phyloP scores from a whole-genome alignment of 1,140 invertebrate genomes.

The Euglossa dilemma region DNA sequence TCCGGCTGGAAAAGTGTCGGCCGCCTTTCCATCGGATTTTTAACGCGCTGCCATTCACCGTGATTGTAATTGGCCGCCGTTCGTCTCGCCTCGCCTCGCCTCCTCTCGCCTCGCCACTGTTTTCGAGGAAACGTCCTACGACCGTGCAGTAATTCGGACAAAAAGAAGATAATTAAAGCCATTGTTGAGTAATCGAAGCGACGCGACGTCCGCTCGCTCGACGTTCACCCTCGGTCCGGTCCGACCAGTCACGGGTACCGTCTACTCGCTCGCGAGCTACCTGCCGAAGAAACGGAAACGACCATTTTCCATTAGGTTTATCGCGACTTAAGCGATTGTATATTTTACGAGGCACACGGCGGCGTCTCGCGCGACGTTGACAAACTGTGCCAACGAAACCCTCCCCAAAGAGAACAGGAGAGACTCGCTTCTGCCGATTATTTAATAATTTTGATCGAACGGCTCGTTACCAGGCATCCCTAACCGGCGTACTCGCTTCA shows the following conservation, averaged over 20 bases:
- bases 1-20: background rate
- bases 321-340: background rate
- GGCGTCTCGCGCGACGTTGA: background rate
- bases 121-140: background rate
- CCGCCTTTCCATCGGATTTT: background rate
- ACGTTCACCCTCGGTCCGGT: background rate
- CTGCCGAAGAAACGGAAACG: background rate
- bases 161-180: background rate
- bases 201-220: background rate
- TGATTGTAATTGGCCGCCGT: background rate
- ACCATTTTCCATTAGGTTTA: background rate
- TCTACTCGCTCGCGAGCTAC: background rate
- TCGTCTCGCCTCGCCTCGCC: too few relatives aligned
- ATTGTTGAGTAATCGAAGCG: background rate
- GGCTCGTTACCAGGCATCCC: background rate
- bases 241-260: background rate
- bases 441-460: slow-evolving; percentile 27
- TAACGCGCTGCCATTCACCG: background rate
- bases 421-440: background rate
- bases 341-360: background rate
- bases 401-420: background rate
- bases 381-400: background rate
- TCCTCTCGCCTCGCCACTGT: background rate
- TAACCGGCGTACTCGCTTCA: background rate
- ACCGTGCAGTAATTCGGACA: background rate